Percentiles rank a stretch among this genome's conserved stretches.
These are phyloP conservation scores for Lagopus leucura DNA, from an alignment of 2,113 vertebrate genomes.

Conservation along the genomic window DNA sequence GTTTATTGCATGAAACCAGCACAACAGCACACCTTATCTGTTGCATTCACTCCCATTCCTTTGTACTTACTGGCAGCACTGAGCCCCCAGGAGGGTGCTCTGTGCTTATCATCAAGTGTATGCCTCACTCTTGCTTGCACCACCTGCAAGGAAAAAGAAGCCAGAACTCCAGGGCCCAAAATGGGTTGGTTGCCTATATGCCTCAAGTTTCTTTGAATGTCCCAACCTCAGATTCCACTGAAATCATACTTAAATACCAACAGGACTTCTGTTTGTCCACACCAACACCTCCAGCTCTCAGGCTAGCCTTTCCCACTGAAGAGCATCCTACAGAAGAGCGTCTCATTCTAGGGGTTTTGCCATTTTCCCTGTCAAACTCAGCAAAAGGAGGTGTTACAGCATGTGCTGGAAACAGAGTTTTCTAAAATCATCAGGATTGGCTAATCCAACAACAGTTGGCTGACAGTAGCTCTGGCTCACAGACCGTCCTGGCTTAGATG, in stretches of 20 bases:
- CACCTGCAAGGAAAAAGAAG: neutral
- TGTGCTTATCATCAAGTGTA: neutral
- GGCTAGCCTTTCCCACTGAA: neutral
- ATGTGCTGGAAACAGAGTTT: neutral
- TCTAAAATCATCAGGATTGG: conserved; percentile 2
- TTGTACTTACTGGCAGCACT: neutral
- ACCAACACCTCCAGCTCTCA: neutral
- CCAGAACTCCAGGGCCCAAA: neutral
- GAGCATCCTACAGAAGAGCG: neutral
- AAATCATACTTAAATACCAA: neutral
- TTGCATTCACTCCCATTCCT: neutral
- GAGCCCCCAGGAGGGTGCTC: neutral
- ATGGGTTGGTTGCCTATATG: neutral
- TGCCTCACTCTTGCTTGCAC: neutral
- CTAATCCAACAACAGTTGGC: neutral
- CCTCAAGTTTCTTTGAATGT: neutral
- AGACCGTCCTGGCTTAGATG: neutral
- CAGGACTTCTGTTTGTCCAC: neutral
- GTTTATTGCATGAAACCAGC: neutral
- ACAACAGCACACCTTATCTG: neutral
- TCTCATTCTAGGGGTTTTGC: neutral
- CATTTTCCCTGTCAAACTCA: neutral
- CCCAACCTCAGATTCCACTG: neutral
- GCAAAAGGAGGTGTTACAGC: neutral
- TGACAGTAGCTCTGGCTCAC: conserved; percentile 17